Evolutionary conservation across 2,888 invertebrate genomes (phyloP).

Genomic region (Pachycephus smyrnensis): DNA sequence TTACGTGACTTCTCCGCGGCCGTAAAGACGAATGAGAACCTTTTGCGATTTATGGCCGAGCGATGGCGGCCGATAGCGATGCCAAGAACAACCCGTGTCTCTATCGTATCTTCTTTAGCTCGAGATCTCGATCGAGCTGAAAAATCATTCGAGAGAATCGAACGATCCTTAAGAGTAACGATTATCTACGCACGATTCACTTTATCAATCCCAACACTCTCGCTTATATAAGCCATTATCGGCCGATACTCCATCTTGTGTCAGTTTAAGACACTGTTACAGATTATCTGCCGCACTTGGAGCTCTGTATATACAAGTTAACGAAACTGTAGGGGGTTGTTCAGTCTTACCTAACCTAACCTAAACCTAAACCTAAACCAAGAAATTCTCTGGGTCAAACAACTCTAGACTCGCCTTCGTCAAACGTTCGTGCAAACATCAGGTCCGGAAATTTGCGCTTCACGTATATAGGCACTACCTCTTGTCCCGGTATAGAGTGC

Average conservation of each 20-base stretch:
- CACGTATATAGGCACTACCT: conserved; percentile 36
- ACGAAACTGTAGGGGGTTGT: not conserved
- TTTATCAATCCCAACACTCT: not conserved
- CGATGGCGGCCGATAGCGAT: not conserved
- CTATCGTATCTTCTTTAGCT: not conserved
- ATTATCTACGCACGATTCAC: not conserved
- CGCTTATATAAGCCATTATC: not conserved
- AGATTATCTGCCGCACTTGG: not conserved
- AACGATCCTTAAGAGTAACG: not conserved
- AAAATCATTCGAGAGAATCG: not conserved
- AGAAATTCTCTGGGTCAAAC: not conserved
- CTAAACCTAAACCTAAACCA: not conserved
- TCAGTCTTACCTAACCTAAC: not conserved
- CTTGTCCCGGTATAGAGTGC: conserved; percentile 28
- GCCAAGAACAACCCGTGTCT: not conserved
- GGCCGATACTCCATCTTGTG: not conserved
- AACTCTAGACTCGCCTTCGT: not conserved
- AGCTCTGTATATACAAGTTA: not conserved
- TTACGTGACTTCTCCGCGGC: not conserved
- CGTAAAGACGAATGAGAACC: not conserved
- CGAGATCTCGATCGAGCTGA: not conserved
- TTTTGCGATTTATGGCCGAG: not conserved
- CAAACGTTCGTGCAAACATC: not conserved
- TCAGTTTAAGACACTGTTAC: not conserved
- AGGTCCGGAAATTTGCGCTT: conserved; percentile 55